phyloP scores from a whole-genome alignment of 2,888 invertebrate species.

The Chrysodeixis includens region DNA sequence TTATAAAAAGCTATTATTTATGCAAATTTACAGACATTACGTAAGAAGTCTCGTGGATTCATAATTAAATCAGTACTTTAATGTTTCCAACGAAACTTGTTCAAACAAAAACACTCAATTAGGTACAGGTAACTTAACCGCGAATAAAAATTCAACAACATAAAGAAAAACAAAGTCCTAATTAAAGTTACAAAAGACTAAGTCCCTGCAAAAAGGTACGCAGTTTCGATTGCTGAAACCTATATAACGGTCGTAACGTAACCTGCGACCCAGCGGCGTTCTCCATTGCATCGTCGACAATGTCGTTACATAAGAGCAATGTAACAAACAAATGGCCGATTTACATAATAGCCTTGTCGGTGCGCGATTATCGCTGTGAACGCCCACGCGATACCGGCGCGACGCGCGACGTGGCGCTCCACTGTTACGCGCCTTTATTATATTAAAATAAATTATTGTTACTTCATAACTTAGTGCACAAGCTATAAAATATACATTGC shows the following conservation, averaged over 20 bases:
- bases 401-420: constrained; percentile 45
- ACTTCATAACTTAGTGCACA: not conserved
- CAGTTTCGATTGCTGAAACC: constrained; percentile 51
- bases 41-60: too few species aligned
- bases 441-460: not conserved
- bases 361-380: constrained; percentile 75
- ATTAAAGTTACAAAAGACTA: not conserved
- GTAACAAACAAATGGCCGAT: constrained; percentile 84
- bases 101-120: too few species aligned
- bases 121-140: too few species aligned
- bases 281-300: constrained; percentile 79
- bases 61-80: too few species aligned
- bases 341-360: constrained; percentile 85
- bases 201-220: constrained; percentile 31
- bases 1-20: too few species aligned
- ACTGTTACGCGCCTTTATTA: constrained; percentile 48
- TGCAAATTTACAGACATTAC: too few species aligned
- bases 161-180: too few species aligned
- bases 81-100: too few species aligned
- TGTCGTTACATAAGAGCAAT: constrained; percentile 80
- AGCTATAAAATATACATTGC: not conserved
- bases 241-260: constrained; percentile 72
- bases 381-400: constrained; percentile 67
- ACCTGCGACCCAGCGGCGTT: constrained; percentile 81
- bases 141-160: too few species aligned